Evolutionary conservation across 1,140 invertebrate genomes (phyloP).

Genomic region (Aphelinus certus): DNA sequence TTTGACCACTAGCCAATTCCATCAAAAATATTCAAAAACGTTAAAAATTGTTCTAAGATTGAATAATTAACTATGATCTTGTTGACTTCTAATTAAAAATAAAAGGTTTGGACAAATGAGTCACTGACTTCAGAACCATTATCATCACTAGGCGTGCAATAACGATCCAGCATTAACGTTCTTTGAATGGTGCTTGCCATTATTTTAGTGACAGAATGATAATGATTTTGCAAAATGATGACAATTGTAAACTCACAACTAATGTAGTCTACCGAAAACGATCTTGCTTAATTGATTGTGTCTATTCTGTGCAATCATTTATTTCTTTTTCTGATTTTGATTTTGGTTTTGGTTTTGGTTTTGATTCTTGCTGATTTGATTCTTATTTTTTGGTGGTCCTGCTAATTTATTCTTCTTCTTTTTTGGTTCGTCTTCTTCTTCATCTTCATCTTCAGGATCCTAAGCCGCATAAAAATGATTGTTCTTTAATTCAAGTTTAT

Average conservation of each 20-base stretch:
- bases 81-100: neutral
- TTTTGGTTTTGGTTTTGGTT: conserved; percentile 37
- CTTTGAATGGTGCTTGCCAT: conserved; percentile 11
- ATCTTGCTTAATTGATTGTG: conserved; percentile 27
- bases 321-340: conserved; percentile 40
- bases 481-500: conserved; percentile 35
- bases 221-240: conserved; percentile 36
- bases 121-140: conserved; percentile 35
- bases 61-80: neutral
- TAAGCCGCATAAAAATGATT: conserved; percentile 50
- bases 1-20: conserved; percentile 27
- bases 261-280: conserved; percentile 31
- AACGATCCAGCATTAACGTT: conserved; percentile 33
- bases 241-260: conserved; percentile 37
- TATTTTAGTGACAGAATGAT: conserved; percentile 30
- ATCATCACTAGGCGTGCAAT: conserved; percentile 9
- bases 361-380: conserved; percentile 37
- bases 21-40: conserved; percentile 18
- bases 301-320: conserved; percentile 31
- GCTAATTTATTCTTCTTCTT: conserved; percentile 57
- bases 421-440: conserved; percentile 64
- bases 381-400: conserved; percentile 35
- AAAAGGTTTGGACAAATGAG: conserved; percentile 23
- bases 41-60: neutral
- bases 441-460: conserved; percentile 63